Evolutionary conservation across 2,113 vertebrate species (phyloP), one percentile per base, ranked within the genome.

Genomic region (Chaenocephalus aceratus): DNA sequence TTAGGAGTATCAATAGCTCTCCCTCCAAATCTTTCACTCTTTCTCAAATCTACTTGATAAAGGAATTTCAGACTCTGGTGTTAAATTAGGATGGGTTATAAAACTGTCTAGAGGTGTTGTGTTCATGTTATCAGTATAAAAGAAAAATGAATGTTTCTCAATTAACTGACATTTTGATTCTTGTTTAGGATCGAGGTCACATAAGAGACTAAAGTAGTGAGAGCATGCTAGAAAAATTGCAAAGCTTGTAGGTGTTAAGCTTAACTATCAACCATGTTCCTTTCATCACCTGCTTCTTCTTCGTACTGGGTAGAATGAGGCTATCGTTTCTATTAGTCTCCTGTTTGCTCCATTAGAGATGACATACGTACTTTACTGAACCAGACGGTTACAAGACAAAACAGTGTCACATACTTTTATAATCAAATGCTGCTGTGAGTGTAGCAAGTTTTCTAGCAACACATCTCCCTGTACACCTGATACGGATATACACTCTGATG

Each of bases 11-110:
- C 21, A 44, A 4, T 6, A 13, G 34, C 15, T 34, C 56, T 59
- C 13, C 44, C 6, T 44, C n/a, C 13, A 44, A 48, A n/a, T 46
- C 10, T 41, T 5, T 23, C 54, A 67, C 61, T 66, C 68, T 30
- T 45, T 14, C 10, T 52, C 41, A 6, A 46, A 71, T 70, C 16
- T 46, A 11, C 52, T 52, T 23, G 72, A 18, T 30, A 15, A 49
- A 75, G 75, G 75, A 72, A 76, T 83, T 53, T 80, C 44, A n/a
- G 63, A 63, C 46, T 14, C 8, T 5, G 41, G 70, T 75, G 75
- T 61, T 79, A 53, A 61, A 70, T 34, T 41, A 5, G 10, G 18
- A 65, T 1, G 6, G 11, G 14, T 67, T 67, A 41, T 69, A 36
- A 53, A 67, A 46, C 51, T 62, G 45, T 56, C 36, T 18, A n/a